phyloP scores from a whole-genome alignment of 2,113 vertebrate genomes.

The Benitochromis conjunctus region DNA sequence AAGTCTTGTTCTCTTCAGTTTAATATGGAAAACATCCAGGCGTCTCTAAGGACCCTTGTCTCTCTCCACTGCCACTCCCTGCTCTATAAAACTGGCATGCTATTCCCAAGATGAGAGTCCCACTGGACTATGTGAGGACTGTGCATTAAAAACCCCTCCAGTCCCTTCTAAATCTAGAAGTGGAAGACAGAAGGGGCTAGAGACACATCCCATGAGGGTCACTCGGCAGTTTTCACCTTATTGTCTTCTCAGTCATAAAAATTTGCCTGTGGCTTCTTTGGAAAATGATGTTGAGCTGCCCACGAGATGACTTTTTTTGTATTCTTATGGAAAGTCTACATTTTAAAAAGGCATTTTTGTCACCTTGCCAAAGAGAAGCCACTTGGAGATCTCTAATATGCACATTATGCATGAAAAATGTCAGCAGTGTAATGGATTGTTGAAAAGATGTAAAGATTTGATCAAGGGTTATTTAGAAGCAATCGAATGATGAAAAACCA shows the following conservation, averaged over 20 bases:
- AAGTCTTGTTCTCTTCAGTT: conserved; percentile 31
- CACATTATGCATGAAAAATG: background rate
- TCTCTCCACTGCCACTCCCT: conserved; percentile 57
- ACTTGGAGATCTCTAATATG: background rate
- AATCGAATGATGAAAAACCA: background rate
- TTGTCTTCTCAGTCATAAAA: conserved; percentile 63
- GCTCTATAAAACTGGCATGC: conserved; percentile 66
- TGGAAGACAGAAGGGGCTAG: conserved; percentile 54
- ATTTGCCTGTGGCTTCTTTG: conserved; percentile 59
- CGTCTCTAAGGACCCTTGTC: conserved; percentile 55
- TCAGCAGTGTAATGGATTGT: background rate
- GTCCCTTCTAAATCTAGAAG: conserved; percentile 64
- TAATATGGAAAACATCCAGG: conserved; percentile 58
- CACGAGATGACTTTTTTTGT: conserved; percentile 6
- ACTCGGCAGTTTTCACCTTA: conserved; percentile 64
- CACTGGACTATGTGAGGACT: conserved; percentile 50
- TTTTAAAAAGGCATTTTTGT: conserved; percentile 5
- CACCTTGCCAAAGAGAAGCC: background rate
- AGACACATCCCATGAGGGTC: conserved; percentile 62
- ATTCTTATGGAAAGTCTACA: conserved; percentile 34
- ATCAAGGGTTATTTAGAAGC: conserved; percentile 16
- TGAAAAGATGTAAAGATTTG: conserved; percentile 4
- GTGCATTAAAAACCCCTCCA: conserved; percentile 63
- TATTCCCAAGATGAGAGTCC: conserved; percentile 63
- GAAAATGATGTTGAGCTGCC: conserved; percentile 48